phyloP scores from a whole-genome alignment of 2,888 invertebrate species.

The Pelosia muscerda region DNA sequence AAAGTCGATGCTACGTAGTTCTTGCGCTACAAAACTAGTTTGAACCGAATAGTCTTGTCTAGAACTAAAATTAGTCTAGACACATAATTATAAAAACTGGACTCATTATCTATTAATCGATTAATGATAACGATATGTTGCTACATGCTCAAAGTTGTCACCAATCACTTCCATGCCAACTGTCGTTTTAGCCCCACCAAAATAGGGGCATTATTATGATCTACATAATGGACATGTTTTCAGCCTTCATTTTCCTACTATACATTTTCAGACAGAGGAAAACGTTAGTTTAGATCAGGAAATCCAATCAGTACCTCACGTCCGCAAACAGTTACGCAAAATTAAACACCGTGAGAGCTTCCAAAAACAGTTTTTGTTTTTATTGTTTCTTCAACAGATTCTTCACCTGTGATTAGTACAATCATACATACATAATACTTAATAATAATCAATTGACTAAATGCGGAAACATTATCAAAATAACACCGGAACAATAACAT shows the following conservation, averaged over 20 bases:
- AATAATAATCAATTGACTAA: neutral
- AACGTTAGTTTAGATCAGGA: neutral
- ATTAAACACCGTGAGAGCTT: slow-evolving; percentile 4
- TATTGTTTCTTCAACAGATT: neutral
- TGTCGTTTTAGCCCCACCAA: neutral
- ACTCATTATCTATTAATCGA: neutral
- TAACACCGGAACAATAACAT: slow-evolving; percentile 43
- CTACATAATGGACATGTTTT: neutral
- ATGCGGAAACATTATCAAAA: slow-evolving; percentile 36
- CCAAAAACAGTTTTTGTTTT: neutral
- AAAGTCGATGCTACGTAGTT: too few relatives aligned
- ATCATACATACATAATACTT: neutral
- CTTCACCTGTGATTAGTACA: neutral
- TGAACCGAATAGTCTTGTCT: too few relatives aligned
- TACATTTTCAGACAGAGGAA: neutral
- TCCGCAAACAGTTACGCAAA: neutral
- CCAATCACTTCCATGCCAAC: neutral
- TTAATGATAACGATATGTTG: neutral
- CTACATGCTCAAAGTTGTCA: too few relatives aligned
- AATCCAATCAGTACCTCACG: neutral
- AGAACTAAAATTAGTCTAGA: too few relatives aligned
- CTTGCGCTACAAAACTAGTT: too few relatives aligned
- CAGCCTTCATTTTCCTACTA: neutral
- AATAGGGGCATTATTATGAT: neutral
- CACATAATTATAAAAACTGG: too few relatives aligned